Evolutionary conservation across 2,888 invertebrate species (phyloP).

Genomic region (Nineta flava): DNA sequence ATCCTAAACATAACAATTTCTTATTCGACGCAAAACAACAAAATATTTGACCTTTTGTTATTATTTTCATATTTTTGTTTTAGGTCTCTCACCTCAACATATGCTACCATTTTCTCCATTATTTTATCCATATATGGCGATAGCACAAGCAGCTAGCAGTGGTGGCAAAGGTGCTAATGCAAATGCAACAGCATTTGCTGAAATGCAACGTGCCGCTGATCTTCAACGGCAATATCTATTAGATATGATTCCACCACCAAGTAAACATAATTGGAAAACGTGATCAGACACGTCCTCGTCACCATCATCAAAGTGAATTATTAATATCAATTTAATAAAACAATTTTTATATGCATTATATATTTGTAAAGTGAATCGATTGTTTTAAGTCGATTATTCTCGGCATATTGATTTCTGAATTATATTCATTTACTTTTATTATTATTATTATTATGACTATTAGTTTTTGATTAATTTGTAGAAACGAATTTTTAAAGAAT

Average conservation of each 20-base stretch:
- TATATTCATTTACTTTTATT: background rate
- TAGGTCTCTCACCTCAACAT: conserved; percentile 55
- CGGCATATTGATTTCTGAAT: background rate
- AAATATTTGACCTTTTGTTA: no score
- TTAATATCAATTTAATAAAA: no score
- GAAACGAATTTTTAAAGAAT: no score
- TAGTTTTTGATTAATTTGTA: background rate
- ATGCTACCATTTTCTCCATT: conserved; percentile 81
- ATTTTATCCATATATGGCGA: conserved; percentile 74
- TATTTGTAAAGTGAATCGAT: background rate
- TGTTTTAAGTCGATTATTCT: background rate
- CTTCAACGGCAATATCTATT: conserved; percentile 88
- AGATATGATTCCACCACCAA: conserved; percentile 76
- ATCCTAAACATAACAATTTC: conserved; percentile 2
- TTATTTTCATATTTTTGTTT: conserved; percentile 25
- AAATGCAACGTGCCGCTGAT: conserved; percentile 74
- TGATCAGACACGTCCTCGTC: conserved; percentile 25
- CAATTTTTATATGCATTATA: background rate
- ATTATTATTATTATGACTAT: background rate
- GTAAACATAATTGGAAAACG: conserved; percentile 44
- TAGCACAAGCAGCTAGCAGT: conserved; percentile 51
- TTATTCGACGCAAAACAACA: no score
- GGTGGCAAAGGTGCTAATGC: conserved; percentile 28
- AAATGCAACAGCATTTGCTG: conserved; percentile 42
- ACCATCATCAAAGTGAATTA: background rate